phyloP scores from a whole-genome alignment of 2,888 invertebrate species.

The Polydrusus tereticollis region DNA sequence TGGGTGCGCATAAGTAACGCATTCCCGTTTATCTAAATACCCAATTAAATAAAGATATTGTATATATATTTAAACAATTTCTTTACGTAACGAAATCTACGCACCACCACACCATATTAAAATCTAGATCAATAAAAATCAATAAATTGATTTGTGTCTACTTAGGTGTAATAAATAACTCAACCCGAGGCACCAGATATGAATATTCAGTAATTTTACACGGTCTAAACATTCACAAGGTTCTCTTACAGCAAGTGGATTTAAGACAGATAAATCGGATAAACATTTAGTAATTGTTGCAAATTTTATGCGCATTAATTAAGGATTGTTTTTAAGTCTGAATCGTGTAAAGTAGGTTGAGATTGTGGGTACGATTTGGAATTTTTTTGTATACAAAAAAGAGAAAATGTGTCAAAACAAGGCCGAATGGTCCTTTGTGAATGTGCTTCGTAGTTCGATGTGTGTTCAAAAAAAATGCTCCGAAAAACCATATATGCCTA shows the following conservation, averaged over 20 bases:
- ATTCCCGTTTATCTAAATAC: too few relatives aligned
- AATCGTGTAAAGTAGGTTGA: slow-evolving; percentile 41
- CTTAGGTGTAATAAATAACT: slow-evolving; percentile 37
- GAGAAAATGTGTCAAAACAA: slow-evolving; percentile 20
- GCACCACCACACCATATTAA: not conserved
- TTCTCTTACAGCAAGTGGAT: slow-evolving; percentile 38
- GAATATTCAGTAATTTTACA: slow-evolving; percentile 38
- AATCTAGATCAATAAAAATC: slow-evolving; percentile 41
- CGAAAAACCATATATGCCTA: too few relatives aligned
- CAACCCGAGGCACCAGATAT: slow-evolving; percentile 18
- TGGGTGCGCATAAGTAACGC: too few relatives aligned
- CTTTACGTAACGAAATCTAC: slow-evolving; percentile 5
- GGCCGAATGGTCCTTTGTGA: not conserved
- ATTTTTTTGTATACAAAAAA: slow-evolving; percentile 18
- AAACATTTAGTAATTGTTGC: slow-evolving; percentile 46
- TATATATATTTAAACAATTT: not conserved
- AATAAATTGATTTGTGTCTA: slow-evolving; percentile 34
- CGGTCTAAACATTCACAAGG: slow-evolving; percentile 42
- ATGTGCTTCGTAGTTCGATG: too few relatives aligned
- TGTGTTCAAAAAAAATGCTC: too few relatives aligned
- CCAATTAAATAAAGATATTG: not conserved
- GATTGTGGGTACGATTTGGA: slow-evolving; percentile 30
- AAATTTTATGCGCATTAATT: slow-evolving; percentile 48
- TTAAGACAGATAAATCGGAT: slow-evolving; percentile 38
- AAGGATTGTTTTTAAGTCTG: slow-evolving; percentile 36